phyloP scores from a whole-genome alignment of 2,888 invertebrate species.

The Rhamphomyia laevipes region DNA sequence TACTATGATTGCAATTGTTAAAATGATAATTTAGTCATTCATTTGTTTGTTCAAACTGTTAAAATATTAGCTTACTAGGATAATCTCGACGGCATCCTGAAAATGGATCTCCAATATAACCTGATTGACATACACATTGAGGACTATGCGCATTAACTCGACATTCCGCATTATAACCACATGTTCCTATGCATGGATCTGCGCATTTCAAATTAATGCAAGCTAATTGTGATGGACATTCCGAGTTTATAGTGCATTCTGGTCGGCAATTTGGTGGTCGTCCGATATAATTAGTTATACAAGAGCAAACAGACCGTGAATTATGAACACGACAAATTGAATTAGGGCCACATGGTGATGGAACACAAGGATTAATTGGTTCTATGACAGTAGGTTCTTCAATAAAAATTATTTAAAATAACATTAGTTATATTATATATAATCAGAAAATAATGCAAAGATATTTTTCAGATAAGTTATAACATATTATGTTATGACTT shows the following conservation, averaged over 20 bases:
- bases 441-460: no score
- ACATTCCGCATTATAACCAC: constrained; percentile 54
- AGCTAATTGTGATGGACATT: constrained; percentile 40
- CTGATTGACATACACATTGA: constrained; percentile 41
- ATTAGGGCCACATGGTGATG: constrained; percentile 54
- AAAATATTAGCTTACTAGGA: constrained; percentile 38
- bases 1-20: constrained; percentile 28
- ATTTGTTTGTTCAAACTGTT: no score
- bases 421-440: background rate
- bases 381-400: constrained; percentile 18
- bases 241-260: constrained; percentile 48
- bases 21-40: no score
- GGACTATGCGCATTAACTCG: constrained; percentile 44
- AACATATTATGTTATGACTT: no score
- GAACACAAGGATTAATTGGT: constrained; percentile 44
- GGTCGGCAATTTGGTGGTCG: constrained; percentile 51
- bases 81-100: constrained; percentile 39
- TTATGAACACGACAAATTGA: constrained; percentile 44
- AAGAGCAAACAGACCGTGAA: constrained; percentile 47
- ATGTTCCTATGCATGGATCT: constrained; percentile 55
- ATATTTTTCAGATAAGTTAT: no score
- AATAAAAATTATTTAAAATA: constrained; percentile 7
- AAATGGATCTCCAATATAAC: constrained; percentile 51
- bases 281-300: constrained; percentile 47
- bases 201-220: constrained; percentile 43